These are phyloP conservation scores for Periphyllus acericola DNA, from an alignment of 2,888 invertebrate species.

Conservation along the genomic window DNA sequence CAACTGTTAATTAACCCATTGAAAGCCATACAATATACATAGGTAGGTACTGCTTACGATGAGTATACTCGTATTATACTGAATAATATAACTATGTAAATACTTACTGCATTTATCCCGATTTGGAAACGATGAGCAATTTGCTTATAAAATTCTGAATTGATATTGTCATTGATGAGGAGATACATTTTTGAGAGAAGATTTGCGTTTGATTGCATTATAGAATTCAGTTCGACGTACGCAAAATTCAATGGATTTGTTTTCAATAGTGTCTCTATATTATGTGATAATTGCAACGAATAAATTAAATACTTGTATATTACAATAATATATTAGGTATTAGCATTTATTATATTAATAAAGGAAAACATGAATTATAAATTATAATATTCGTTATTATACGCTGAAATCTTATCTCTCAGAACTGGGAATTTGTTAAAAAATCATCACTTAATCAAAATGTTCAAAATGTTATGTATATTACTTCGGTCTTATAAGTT, in stretches of 20 bases:
- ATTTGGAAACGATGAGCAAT: constrained; percentile 67
- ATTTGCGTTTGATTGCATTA: constrained; percentile 77
- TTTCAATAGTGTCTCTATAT: constrained; percentile 40
- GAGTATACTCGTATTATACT: no score
- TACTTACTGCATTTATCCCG: constrained; percentile 40
- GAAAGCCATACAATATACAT: background rate
- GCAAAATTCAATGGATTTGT: constrained; percentile 75
- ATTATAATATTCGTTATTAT: no score
- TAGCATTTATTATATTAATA: background rate
- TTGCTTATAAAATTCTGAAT: constrained; percentile 70
- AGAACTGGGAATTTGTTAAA: background rate
- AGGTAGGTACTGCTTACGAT: background rate
- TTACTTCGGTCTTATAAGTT: background rate
- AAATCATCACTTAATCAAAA: background rate
- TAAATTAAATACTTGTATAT: background rate
- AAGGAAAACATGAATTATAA: no score
- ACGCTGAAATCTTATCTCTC: background rate
- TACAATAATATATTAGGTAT: no score
- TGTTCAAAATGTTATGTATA: background rate
- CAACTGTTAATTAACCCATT: constrained; percentile 66
- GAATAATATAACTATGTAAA: background rate
- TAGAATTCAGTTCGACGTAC: constrained; percentile 76
- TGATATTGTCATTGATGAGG: constrained; percentile 69
- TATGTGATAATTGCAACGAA: background rate
- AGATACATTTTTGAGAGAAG: constrained; percentile 69